phyloP scores from a whole-genome alignment of 2,888 invertebrate species.

The Drosophila cyrtoloma region DNA sequence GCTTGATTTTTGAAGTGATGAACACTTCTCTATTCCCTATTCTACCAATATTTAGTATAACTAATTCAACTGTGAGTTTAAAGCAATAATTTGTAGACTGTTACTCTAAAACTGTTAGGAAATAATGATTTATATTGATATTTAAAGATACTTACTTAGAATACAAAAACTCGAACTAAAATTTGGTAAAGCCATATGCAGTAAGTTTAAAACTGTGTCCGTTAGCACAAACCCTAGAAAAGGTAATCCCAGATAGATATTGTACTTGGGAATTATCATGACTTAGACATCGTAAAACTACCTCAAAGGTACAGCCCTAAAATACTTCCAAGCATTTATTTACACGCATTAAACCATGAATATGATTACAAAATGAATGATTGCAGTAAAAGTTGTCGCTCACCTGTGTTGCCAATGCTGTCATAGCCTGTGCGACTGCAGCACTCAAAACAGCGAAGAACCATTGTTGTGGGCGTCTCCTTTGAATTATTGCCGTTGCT shows the following conservation, averaged over 20 bases:
- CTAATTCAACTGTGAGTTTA: not conserved
- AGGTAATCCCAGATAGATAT: not conserved
- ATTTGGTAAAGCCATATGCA: not conserved
- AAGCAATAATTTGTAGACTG: not conserved
- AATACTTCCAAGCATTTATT: not conserved
- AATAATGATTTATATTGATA: not conserved
- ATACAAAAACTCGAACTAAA: no score
- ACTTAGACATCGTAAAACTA: not conserved
- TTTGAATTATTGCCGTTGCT: not conserved
- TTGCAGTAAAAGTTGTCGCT: not conserved
- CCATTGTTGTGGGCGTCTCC: conserved; percentile 35
- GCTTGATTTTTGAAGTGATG: not conserved
- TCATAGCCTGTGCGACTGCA: conserved; percentile 85
- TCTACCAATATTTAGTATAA: not conserved
- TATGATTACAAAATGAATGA: not conserved
- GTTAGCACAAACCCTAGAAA: not conserved
- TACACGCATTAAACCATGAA: not conserved
- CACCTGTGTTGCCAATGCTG: conserved; percentile 73
- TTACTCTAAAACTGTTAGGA: not conserved
- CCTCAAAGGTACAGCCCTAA: not conserved
- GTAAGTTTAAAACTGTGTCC: not conserved
- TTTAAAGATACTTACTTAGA: not conserved
- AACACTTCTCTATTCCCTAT: not conserved
- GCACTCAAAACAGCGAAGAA: conserved; percentile 60
- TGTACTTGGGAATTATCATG: not conserved